Evolutionary conservation across 2,888 invertebrate species (phyloP), one percentile per base, ranked within the genome.

Genomic region (Amaurobius ferox): DNA sequence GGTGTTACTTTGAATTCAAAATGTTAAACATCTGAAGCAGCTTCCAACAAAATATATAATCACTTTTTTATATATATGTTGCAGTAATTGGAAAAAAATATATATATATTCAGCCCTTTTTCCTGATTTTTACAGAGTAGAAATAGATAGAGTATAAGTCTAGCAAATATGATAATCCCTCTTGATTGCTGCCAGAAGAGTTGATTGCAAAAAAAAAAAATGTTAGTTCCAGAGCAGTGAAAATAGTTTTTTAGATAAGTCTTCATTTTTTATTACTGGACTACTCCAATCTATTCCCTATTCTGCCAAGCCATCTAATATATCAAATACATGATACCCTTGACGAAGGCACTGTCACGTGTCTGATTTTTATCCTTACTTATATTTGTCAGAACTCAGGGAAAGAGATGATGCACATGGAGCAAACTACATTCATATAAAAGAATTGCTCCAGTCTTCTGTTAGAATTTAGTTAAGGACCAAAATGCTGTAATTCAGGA

Each of bases 341-440:
- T 74, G 73, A 61, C 62, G 61, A 40, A 62, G 67, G 55, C 30
- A 74, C 73, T 55, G 29, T 48, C 35, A 39, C 78, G 62, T 80
- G 48, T 71, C 77, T 35, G 39, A 44, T 44, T 72, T 77, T 62
- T 76, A 40, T 26, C 78, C 44, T 70, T 71, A 28, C 30, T 66
- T 48, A 39, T 68, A 23, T 44, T 44, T 72, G 66, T 70, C 76
- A 77, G 77, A 85, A 85, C 83, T 85, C 83, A 85, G 83, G 83
- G 83, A 85, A 77, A 72, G 77, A 78, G 72, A 76, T 55, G 29
- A 55, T 79, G 77, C 77, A 72, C 83, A 71, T 83, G 77, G 48
- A 85, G 55, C 55, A 67, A 77, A 39, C 26, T 70, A 74, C 72
- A 30, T 30, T 68, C 39, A 61, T 44, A 30, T 44, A 71, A 76